Percentiles rank a stretch among this genome's conserved stretches.
Evolutionary conservation across 1,140 invertebrate species (phyloP).

Genomic region (Saccostrea echinata): DNA sequence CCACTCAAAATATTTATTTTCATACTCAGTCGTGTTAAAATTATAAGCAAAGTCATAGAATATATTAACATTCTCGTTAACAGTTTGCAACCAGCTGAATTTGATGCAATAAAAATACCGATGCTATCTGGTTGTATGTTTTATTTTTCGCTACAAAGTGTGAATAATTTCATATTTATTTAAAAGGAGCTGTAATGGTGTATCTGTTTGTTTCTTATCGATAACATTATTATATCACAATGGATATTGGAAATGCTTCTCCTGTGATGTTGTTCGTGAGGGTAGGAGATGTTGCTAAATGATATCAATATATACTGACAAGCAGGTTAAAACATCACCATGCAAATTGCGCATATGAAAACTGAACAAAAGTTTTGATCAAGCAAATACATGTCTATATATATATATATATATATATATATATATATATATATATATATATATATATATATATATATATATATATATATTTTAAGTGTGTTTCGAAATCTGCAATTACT

Average conservation of each 20-base stretch:
- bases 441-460: too few relatives aligned
- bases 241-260: not conserved
- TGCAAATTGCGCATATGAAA: not conserved
- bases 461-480: not conserved
- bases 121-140: not conserved
- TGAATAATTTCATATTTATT: not conserved
- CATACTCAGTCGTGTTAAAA: not conserved
- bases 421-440: too few relatives aligned
- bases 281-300: not conserved
- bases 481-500: not conserved
- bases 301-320: not conserved
- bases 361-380: not conserved
- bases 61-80: not conserved
- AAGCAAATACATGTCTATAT: too few relatives aligned
- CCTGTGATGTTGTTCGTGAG: not conserved
- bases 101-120: slow-evolving; percentile 4
- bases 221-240: not conserved
- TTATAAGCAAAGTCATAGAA: not conserved
- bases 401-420: too few relatives aligned
- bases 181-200: not conserved
- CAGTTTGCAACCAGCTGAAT: not conserved
- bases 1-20: slow-evolving; percentile 9
- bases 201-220: not conserved
- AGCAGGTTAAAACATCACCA: not conserved
- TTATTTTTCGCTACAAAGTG: not conserved